Evolutionary conservation across 35 echinoderm and acorn worm genomes (phyloP).

Genomic region (Eucidaris tribuloides): DNA sequence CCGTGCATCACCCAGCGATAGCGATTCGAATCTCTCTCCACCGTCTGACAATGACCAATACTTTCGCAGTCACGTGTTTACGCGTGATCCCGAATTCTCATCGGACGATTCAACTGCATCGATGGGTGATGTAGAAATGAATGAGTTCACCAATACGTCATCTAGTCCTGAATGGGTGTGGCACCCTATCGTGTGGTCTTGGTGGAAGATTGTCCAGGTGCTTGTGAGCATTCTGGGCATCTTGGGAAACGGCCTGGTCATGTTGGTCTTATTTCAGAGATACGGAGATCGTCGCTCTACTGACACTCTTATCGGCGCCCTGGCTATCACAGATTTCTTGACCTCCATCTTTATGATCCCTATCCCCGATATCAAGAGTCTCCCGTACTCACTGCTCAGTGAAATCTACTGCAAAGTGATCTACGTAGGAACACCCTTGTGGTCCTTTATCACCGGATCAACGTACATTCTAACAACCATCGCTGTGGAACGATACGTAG

Average conservation of each 20-base stretch:
- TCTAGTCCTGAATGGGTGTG: conserved; percentile 13
- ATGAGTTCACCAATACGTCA: too few species aligned
- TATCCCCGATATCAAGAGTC: conserved; percentile 10
- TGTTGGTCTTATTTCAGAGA: conserved; percentile 53
- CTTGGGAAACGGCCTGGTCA: conserved; percentile 65
- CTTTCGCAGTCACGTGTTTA: too few species aligned
- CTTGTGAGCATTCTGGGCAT: conserved; percentile 66
- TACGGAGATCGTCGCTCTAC: conserved; percentile 37
- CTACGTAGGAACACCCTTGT: conserved; percentile 53
- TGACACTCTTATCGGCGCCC: conserved; percentile 65
- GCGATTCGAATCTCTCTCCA: too few species aligned
- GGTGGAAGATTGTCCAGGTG: conserved; percentile 17
- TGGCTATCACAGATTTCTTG: conserved; percentile 74
- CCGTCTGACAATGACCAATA: too few species aligned
- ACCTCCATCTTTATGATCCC: conserved; percentile 81
- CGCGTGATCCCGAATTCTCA: too few species aligned
- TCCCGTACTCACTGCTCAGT: background rate
- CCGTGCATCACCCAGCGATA: too few species aligned
- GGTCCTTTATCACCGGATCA: conserved; percentile 71
- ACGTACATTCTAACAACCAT: conserved; percentile 74
- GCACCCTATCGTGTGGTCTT: conserved; percentile 5
- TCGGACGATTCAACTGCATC: too few species aligned
- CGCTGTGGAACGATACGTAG: conserved; percentile 80
- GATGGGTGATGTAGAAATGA: too few species aligned
- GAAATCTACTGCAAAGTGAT: conserved; percentile 73